Conservation (phyloP, 2,888 invertebrate genomes). For the Parasteatoda lunata region DNA sequence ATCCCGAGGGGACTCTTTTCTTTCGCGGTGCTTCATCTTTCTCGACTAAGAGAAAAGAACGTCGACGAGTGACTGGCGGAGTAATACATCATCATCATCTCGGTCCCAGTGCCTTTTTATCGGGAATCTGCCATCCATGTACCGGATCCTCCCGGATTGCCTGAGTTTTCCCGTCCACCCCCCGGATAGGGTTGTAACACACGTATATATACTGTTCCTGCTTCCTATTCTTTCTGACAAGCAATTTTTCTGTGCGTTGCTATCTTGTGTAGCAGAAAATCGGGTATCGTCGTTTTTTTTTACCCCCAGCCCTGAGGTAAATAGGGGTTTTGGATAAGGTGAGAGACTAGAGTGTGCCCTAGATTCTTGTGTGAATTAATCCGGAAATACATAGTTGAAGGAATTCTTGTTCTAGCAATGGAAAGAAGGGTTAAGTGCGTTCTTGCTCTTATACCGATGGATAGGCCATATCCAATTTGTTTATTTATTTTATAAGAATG, state of each 20-base stretch:
- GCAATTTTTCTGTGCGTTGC: slow-evolving; percentile 51
- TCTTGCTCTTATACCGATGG: too few species aligned
- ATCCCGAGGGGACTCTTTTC: slow-evolving; percentile 35
- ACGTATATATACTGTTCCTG: slow-evolving; percentile 23
- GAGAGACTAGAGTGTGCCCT: neutral
- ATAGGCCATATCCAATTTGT: too few species aligned
- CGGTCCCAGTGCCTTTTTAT: slow-evolving; percentile 50
- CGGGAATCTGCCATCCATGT: slow-evolving; percentile 62
- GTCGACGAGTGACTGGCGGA: slow-evolving; percentile 28
- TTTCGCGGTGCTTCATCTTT: slow-evolving; percentile 45
- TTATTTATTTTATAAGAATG: too few species aligned
- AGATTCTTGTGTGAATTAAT: neutral
- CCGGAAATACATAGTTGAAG: too few species aligned
- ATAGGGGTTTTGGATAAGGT: slow-evolving; percentile 12
- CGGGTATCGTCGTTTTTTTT: slow-evolving; percentile 1
- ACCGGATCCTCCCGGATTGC: slow-evolving; percentile 58
- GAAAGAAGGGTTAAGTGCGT: too few species aligned
- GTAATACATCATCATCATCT: slow-evolving; percentile 65
- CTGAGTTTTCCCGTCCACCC: neutral
- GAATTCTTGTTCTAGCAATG: too few species aligned
- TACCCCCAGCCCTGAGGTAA: slow-evolving; percentile 17
- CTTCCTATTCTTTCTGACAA: slow-evolving; percentile 29
- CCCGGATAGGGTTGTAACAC: slow-evolving; percentile 30
- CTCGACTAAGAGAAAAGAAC: slow-evolving; percentile 22
- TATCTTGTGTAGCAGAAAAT: slow-evolving; percentile 54